These are phyloP conservation scores for Acanthochromis polyacanthus DNA, from an alignment of 2,113 vertebrate genomes.

Conservation along the genomic window DNA sequence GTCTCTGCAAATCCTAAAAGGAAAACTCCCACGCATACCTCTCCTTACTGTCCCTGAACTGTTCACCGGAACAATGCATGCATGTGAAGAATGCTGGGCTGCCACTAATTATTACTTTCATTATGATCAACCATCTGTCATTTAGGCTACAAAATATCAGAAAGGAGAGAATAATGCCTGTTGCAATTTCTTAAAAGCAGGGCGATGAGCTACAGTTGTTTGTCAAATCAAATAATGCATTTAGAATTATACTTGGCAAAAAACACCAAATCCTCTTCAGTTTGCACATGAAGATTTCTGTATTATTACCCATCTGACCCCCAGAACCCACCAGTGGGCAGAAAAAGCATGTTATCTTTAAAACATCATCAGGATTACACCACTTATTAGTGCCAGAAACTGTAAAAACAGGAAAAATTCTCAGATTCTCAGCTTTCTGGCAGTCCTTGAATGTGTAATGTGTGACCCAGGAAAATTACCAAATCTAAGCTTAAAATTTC, in stretches of 20 bases:
- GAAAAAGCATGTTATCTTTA: too few relatives aligned
- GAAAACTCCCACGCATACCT: not conserved
- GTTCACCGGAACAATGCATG: conserved; percentile 1
- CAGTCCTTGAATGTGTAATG: too few relatives aligned
- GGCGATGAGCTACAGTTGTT: not conserved
- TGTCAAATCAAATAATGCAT: not conserved
- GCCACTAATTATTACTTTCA: not conserved
- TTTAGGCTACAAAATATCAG: not conserved
- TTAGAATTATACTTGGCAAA: not conserved
- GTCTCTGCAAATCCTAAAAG: not conserved
- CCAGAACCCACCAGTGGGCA: too few relatives aligned
- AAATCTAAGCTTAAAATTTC: too few relatives aligned
- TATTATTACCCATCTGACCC: too few relatives aligned
- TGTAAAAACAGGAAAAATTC: too few relatives aligned
- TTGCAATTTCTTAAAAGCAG: not conserved
- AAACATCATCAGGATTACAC: too few relatives aligned
- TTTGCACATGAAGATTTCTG: too few relatives aligned
- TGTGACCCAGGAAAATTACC: too few relatives aligned
- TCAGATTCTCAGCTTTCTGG: too few relatives aligned
- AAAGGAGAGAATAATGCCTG: not conserved
- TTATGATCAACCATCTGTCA: not conserved
- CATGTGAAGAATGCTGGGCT: not conserved
- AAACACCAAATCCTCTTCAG: too few relatives aligned
- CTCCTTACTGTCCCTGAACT: not conserved
- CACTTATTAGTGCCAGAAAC: too few relatives aligned